Base-by-base conservation (phyloP, 2,113 vertebrate species). In the Pelusios castaneus region DNA sequence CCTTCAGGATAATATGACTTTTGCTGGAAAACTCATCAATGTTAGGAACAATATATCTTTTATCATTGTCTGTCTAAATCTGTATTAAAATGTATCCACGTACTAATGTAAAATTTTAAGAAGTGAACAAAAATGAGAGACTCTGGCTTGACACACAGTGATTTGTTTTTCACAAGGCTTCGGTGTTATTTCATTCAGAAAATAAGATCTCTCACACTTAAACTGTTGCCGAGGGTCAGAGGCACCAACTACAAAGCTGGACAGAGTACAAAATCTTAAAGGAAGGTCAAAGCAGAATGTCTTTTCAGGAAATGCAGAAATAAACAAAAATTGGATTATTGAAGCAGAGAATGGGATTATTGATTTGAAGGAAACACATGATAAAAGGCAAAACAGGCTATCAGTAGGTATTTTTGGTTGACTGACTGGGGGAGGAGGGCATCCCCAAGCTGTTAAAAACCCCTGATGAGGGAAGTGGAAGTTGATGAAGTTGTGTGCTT, bases 191-290 rank as follows among this genome's bases (percentile, higher is more conserved):
- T 3, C 22, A 82, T 1, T 2, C n/a, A 31, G 38, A 84, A 67
- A 77, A 67, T 67, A 67, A 56, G 52, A 43, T 16, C 11, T 49
- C 43, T 85, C 79, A 78, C 73, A 70, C 41, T 82, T 80, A 52
- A 34, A 1, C 21, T 49, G 13, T 16, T 91, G 38, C 63, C 55
- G 81, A 2, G 73, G 75, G 85, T 93, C 80, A 93, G 92, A 93
- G 58, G 81, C 43, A 5, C 16, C 84, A 51, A 54, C 54, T 89
- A 0, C 82, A 90, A 90, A 95, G 38, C 13, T 16, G 47, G 56
- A 14, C 73, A 38, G 52, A 79, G 55, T 89, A 91, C 87, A 89
- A 82, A 93, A 87, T 84, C 38, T 89, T 86, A 82, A 52, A 73
- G 38, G 80, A 85, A 67, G 70, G 2, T 5, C 41, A 34, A 43